Base-by-base conservation (phyloP, 1,140 invertebrate genomes). In the Colletes gigas region DNA sequence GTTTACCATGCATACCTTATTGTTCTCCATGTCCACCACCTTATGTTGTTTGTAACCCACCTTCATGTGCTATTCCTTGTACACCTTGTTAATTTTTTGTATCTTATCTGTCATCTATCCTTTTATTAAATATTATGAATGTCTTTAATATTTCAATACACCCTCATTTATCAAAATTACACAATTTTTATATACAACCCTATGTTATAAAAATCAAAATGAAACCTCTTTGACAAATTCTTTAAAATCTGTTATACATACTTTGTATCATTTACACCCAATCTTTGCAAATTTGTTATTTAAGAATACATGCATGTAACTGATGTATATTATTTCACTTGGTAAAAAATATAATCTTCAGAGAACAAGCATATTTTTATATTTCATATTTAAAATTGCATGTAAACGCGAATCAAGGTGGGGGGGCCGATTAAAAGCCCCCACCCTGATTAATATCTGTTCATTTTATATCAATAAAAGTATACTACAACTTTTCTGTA, bases 1-100 rank as follows among this genome's bases (percentile, higher is more conserved):
- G 50, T 15, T 83, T 54, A 57, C 69, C 86, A 60, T 79, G 63
- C 47, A 54, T 59, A 67, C 74, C 69, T 19, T 81, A 57, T 55
- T 77, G 59, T 47, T 50, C 72, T 14, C 83, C 72, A 19, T 76
- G 78, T 71, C 55, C 60, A 62, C 59, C 63, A n/a, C 69, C 54
- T 30, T 86, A 76, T 65, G 71, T 63, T 17, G 41, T 63, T 41
- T 63, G 60, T 17, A 39, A 17, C 6, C 30, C 55, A 59, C 73
- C 75, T 44, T 69, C 62, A 1, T 71, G 75, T 44, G 12, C n/a
- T 10, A 19, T 60, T 7, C 14, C 41, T 7, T 75, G 62, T 74
- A 0, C 74, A 50, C 47, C 68, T 12, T 81, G 21, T 12, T 72
- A 47, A 41, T 63, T 41, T 69, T 59, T 21, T 41, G 62, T 52